Evolutionary conservation across 1,140 invertebrate genomes (phyloP).

Genomic region (Tetramorium parvispinum): DNA sequence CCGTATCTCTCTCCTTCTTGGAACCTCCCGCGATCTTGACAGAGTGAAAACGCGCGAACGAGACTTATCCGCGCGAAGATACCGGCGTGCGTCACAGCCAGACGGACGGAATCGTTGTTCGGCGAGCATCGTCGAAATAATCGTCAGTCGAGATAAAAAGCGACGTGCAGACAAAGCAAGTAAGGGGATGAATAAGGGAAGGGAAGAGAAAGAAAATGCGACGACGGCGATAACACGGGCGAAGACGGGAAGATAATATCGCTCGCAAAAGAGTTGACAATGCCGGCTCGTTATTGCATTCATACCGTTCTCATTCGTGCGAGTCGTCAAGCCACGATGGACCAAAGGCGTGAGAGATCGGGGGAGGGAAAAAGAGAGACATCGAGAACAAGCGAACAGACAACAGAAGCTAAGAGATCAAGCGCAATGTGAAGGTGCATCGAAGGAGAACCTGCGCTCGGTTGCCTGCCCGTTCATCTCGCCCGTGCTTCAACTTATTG

Average conservation of each 20-base stretch:
- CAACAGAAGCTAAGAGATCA: constrained; percentile 2
- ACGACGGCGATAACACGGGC: constrained; percentile 18
- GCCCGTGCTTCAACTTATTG: constrained; percentile 66
- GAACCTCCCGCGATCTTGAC: background rate
- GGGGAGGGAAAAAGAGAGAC: background rate
- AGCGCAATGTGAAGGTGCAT: background rate
- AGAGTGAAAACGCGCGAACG: constrained; percentile 14
- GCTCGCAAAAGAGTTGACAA: constrained; percentile 72
- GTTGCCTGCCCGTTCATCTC: constrained; percentile 27
- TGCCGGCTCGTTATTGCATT: constrained; percentile 76
- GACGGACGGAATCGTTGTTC: constrained; percentile 57
- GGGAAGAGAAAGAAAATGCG: constrained; percentile 40
- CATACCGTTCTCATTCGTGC: constrained; percentile 50
- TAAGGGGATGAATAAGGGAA: background rate
- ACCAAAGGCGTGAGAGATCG: constrained; percentile 33
- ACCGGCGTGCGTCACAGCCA: constrained; percentile 44
- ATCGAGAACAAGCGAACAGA: background rate
- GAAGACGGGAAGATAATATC: constrained; percentile 72
- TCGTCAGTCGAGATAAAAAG: constrained; percentile 51
- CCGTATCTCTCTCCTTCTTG: constrained; percentile 8
- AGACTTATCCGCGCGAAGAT: constrained; percentile 41
- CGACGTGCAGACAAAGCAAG: constrained; percentile 44
- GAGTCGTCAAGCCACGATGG: constrained; percentile 44
- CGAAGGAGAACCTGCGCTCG: constrained; percentile 16
- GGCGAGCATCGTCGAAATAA: constrained; percentile 51